phyloP scores from a whole-genome alignment of 2,888 invertebrate species.

The Platycnemis pennipes region DNA sequence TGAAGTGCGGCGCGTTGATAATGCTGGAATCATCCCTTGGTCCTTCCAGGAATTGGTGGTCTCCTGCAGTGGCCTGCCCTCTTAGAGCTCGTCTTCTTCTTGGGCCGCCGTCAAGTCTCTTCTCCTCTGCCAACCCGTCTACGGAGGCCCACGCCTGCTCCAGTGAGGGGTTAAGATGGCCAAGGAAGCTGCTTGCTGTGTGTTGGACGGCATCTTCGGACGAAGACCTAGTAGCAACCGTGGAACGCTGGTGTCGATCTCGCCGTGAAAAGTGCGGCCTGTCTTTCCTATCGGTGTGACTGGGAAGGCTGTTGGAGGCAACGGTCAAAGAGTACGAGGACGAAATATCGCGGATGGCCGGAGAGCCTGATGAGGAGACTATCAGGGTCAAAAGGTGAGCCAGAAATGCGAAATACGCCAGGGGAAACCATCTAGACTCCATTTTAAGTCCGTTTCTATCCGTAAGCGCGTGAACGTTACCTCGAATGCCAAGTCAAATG shows the following conservation, averaged over 20 bases:
- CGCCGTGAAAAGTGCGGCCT: not conserved
- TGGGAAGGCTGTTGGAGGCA: not conserved
- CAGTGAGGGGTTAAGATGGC: not conserved
- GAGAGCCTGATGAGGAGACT: not conserved
- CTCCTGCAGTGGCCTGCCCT: not conserved
- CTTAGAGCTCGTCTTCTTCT: not conserved
- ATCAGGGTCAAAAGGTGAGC: not conserved
- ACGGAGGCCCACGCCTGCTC: not conserved
- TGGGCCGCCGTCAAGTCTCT: not conserved
- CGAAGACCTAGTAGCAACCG: not conserved
- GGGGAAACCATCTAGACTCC: not conserved
- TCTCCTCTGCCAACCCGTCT: not conserved
- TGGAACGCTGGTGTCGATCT: not conserved
- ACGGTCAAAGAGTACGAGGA: not conserved
- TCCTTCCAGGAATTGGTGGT: not conserved
- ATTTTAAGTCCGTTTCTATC: not conserved
- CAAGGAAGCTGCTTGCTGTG: not conserved
- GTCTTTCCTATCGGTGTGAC: not conserved
- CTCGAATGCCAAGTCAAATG: not conserved
- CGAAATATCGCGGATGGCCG: not conserved
- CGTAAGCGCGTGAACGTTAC: not conserved
- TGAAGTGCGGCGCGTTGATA: conserved; percentile 20
- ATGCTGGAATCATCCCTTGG: not conserved
- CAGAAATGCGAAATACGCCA: not conserved
- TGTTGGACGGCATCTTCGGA: not conserved